These are phyloP conservation scores for Heterodera carotae DNA, from an alignment of 1,140 invertebrate species.

Conservation along the genomic window DNA sequence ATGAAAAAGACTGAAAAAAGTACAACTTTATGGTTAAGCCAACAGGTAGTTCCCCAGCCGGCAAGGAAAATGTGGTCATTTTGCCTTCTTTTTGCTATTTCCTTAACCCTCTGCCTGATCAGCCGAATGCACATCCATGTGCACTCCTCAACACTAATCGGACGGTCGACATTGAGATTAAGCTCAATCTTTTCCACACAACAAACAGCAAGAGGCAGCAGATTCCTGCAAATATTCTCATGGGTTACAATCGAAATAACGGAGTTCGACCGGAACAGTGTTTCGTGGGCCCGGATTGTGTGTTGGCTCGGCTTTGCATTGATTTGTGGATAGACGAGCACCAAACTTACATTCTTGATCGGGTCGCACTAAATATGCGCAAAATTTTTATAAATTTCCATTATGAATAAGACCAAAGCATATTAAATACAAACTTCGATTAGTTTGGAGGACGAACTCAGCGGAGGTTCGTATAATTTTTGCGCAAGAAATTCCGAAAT, in stretches of 20 bases:
- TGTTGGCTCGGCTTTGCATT: slow-evolving; percentile 4
- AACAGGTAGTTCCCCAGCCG: slow-evolving; percentile 49
- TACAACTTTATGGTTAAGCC: slow-evolving; percentile 45
- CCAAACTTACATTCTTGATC: slow-evolving; percentile 41
- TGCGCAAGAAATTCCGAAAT: slow-evolving; percentile 42
- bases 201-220: slow-evolving; percentile 35
- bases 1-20: neutral
- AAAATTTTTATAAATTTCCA: slow-evolving; percentile 10
- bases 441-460: slow-evolving; percentile 31
- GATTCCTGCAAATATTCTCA: slow-evolving; percentile 40
- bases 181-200: slow-evolving; percentile 53
- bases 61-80: slow-evolving; percentile 52
- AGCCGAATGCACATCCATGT: slow-evolving; percentile 36
- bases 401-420: neutral
- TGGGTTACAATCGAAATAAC: neutral
- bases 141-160: slow-evolving; percentile 35
- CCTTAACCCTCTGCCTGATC: slow-evolving; percentile 36
- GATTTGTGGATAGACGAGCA: slow-evolving; percentile 50
- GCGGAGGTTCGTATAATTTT: slow-evolving; percentile 41
- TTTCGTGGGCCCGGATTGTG: slow-evolving; percentile 42
- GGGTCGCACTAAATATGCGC: slow-evolving; percentile 27
- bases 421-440: slow-evolving; percentile 23
- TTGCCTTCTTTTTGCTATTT: slow-evolving; percentile 47
- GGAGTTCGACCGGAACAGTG: slow-evolving; percentile 28
- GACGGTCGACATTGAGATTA: slow-evolving; percentile 31